Evolutionary conservation across 2,797 vertebrate genomes (phyloP), one percentile per base, ranked within the genome.

Genomic region (Parotocinclus haroldoi): DNA sequence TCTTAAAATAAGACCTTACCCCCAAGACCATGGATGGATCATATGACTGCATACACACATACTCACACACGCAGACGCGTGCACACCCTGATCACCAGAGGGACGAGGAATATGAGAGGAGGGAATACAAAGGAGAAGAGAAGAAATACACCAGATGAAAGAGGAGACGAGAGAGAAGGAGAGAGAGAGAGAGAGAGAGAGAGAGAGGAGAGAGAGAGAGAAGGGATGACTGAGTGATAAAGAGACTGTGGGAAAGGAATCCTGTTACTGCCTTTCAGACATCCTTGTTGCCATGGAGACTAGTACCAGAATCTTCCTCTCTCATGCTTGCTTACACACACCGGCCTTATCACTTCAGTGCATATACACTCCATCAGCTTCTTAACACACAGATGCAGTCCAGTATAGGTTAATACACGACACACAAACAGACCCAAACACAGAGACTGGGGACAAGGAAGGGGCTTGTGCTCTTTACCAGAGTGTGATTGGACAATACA

Each of bases 121-220:
- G 76, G 73, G 76, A 68, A 73, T 69, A 78, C 50, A 76, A 5
- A 69, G 76, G 80, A 58, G 66, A 55, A 40, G 59, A 60, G 59
- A 55, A 51, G 27, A 27, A 27, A 27, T 27, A 12, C 45, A 46
- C 8, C 67, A 77, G 75, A 64, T 36, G 74, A 69, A 52, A 71
- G 74, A 66, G 66, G 77, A 71, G 67, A 63, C 75, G 72, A 66
- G 76, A 74, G 75, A 68, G 74, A 71, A 78, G 50, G 75, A 5
- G 70, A 77, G 80, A 58, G 66, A 55, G 45, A 64, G 58, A 64
- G 45, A 51, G 65, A 67, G 59, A 68, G 59, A 12, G 73, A 79
- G 59, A 78, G 78, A 72, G 66, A 77, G 60, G 68, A 44, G 17
- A 68, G 51, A 64, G 19, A 27, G 55, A 59, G 54, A 40, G 18